Conservation (phyloP, 37 sponge, comb jelly and placozoan genomes). For the Lycopodina hypogea region DNA sequence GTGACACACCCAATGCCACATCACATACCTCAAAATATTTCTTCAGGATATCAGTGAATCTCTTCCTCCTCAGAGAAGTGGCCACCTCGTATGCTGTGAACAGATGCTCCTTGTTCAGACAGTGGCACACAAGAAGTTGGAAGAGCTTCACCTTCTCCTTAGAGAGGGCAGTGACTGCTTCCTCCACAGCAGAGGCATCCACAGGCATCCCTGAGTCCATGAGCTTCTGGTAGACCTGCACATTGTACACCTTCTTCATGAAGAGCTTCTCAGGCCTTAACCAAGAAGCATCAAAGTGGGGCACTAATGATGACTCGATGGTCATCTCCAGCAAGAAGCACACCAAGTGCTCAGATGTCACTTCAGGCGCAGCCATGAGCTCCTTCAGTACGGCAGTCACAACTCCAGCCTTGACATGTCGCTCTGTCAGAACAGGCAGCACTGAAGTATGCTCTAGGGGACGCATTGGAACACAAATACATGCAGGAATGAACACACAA, state of each 20-base stretch:
- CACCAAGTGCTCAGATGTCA: not conserved
- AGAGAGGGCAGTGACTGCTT: not conserved
- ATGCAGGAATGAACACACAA: not conserved
- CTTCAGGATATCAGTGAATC: not conserved
- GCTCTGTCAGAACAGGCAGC: slow-evolving; percentile 8
- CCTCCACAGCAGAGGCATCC: not conserved
- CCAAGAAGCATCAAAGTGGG: slow-evolving; percentile 18
- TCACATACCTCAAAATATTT: not conserved
- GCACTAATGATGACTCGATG: not conserved
- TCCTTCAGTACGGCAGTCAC: slow-evolving; percentile 7
- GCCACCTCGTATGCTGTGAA: not conserved
- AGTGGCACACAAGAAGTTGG: not conserved
- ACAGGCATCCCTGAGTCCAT: slow-evolving; percentile 25
- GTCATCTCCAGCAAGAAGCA: slow-evolving; percentile 12
- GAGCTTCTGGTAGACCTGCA: not conserved
- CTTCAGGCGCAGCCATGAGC: not conserved
- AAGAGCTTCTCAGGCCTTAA: not conserved
- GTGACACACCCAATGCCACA: no score
- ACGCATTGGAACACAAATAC: not conserved
- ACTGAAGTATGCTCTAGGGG: not conserved
- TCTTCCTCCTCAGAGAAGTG: not conserved
- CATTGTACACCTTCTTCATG: not conserved
- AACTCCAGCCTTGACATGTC: slow-evolving; percentile 22
- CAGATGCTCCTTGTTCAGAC: not conserved
- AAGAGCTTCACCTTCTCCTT: not conserved